A percentile compares a stretch with the other conserved stretches of the same genome.
Evolutionary conservation across 2,797 vertebrate species (phyloP).

Genomic region (Lepidocolaptes lacrymiger): DNA sequence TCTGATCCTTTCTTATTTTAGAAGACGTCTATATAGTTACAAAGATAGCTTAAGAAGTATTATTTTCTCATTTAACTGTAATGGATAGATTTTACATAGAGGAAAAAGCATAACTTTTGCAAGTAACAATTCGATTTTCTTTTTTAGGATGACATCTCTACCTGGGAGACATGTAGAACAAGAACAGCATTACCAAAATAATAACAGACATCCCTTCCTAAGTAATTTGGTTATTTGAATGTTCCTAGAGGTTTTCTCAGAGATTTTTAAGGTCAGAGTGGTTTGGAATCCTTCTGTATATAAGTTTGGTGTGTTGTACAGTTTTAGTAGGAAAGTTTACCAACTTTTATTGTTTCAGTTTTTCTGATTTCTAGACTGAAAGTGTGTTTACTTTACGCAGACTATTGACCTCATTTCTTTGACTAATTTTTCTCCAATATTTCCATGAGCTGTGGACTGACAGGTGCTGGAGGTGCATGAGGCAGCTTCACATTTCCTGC

Average conservation of each 20-base stretch:
- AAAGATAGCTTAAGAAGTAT: background rate
- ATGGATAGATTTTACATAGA: background rate
- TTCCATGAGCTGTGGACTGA: background rate
- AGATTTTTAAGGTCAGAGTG: background rate
- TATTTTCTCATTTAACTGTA: background rate
- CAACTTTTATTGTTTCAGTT: background rate
- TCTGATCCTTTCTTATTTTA: background rate
- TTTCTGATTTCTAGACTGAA: background rate
- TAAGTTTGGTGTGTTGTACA: background rate
- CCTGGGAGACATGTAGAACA: background rate
- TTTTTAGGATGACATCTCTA: background rate
- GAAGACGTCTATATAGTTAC: background rate
- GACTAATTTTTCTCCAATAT: background rate
- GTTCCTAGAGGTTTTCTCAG: background rate
- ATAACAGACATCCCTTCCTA: background rate
- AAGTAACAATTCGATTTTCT: background rate
- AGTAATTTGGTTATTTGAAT: rapidly evolving
- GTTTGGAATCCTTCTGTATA: background rate
- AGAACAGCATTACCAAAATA: background rate
- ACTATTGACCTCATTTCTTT: background rate
- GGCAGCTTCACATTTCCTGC: background rate
- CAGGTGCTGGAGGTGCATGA: background rate
- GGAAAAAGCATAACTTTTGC: background rate
- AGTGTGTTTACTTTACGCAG: background rate
- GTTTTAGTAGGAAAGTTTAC: background rate